Percentiles rank a stretch among this genome's conserved stretches.
phyloP scores from a whole-genome alignment of 2,797 vertebrate genomes.

The Mus minutoides region DNA sequence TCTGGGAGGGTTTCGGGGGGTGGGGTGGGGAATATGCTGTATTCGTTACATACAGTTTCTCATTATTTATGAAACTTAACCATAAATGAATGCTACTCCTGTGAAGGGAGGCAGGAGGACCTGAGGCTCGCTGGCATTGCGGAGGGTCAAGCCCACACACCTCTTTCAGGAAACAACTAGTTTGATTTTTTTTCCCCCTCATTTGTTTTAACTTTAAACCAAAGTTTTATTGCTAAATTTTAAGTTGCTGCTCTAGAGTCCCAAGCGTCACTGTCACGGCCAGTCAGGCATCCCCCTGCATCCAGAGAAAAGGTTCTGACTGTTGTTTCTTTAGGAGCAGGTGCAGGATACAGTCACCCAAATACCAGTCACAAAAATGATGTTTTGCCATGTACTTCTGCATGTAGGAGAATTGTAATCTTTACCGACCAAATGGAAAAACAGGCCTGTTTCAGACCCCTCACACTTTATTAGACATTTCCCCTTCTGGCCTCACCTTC shows the following conservation, averaged over 20 bases:
- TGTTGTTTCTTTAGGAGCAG: constrained; percentile 57
- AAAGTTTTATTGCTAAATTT: constrained; percentile 85
- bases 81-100: constrained; percentile 88
- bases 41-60: constrained; percentile 89
- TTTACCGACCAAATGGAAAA: constrained; percentile 31
- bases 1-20: constrained; percentile 78
- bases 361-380: constrained; percentile 49
- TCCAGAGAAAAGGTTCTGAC: constrained; percentile 65
- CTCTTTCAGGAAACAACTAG: constrained; percentile 78
- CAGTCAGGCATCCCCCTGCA: constrained; percentile 44
- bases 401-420: constrained; percentile 4
- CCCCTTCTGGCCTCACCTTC: constrained; percentile 30
- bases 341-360: constrained; percentile 61
- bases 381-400: constrained; percentile 23
- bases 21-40: constrained; percentile 88
- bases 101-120: constrained; percentile 82
- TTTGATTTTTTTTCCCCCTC: constrained; percentile 77
- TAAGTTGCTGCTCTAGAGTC: constrained; percentile 84
- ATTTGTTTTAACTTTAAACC: constrained; percentile 85
- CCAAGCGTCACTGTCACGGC: constrained; percentile 74
- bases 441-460: constrained; percentile 15
- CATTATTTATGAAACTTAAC: constrained; percentile 92
- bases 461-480: background rate
- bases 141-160: constrained; percentile 74
- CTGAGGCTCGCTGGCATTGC: constrained; percentile 70